Base-by-base conservation (phyloP, 2,888 invertebrate species). In the Eupsilia transversa region DNA sequence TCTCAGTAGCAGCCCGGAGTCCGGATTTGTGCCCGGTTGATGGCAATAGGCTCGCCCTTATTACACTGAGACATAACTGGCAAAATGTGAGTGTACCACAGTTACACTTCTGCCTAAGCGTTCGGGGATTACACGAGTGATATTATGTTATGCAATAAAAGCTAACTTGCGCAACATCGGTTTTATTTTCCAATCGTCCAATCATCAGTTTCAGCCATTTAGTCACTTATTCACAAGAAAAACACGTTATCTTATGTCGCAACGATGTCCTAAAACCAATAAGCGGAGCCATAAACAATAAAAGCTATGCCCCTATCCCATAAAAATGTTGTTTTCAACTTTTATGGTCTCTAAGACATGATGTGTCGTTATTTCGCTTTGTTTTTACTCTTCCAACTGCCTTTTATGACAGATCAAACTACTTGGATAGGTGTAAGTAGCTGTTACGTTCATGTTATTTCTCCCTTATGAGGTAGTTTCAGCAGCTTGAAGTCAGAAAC, bases 251-350 rank as follows among this genome's bases (percentile, higher is more conserved):
- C 74, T 66, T 59, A n/a, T n/a, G 64, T 81, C 35, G 23, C 72
- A 81, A 82, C 79, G 83, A 85, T 77, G 72, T 76, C 77, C 73
- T 82, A 73, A 85, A 86, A 85, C 77, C 85, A 81, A 85, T 85
- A 84, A 85, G 81, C 73, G 69, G 70, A 60, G 79, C 74, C 79
- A 82, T 87, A 86, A 87, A 89, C 83, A 85, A 83, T 84, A 84
- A 87, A 84, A 85, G 70, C 75, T 57, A 74, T 80, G 81, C 79
- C 85, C 77, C 72, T 70, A 65, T 70, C 63, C 69, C 74, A 86
- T 89, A 88, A 85, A 89, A 86, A 60, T 82, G 80, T 80, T 77
- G 83, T 86, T 86, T 86, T 83, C 72, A 74, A 83, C 79, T 74
- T 84, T 87, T 74, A 85, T 66, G 67, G 73, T 20, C 60, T 64